These are phyloP conservation scores for Lithosia quadra DNA, from an alignment of 2,888 invertebrate species.

Conservation along the genomic window DNA sequence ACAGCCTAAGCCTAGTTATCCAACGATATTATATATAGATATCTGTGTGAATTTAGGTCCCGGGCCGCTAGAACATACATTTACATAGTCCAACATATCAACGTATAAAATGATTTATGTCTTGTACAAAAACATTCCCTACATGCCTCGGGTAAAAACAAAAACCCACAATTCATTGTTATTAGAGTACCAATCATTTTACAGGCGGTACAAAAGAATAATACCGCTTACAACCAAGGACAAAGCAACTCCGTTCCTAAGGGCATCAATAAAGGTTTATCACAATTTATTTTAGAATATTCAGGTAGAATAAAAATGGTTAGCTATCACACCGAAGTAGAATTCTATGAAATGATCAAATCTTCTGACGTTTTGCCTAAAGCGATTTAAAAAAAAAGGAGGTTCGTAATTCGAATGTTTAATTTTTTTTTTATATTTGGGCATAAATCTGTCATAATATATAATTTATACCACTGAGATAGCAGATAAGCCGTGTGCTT, in stretches of 20 bases:
- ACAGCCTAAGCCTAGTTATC: too few species aligned
- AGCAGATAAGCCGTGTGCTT: too few species aligned
- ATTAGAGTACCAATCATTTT: conserved; percentile 43
- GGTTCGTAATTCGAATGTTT: too few species aligned
- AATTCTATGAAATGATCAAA: conserved; percentile 5
- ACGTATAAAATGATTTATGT: conserved; percentile 5
- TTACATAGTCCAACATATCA: too few species aligned
- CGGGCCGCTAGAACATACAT: too few species aligned
- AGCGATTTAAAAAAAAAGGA: too few species aligned
- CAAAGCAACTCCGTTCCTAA: conserved; percentile 58
- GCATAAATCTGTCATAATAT: too few species aligned
- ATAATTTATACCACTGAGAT: too few species aligned
- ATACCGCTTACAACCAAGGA: conserved; percentile 57
- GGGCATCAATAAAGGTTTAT: conserved; percentile 75
- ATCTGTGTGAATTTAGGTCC: too few species aligned
- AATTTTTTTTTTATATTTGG: too few species aligned
- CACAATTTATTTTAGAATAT: conserved; percentile 73
- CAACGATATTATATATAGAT: too few species aligned
- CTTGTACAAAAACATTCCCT: conserved; percentile 14
- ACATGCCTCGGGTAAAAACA: conserved; percentile 12
- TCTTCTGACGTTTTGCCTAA: too few species aligned
- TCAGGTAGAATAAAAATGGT: conserved; percentile 62
- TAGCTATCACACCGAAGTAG: conserved; percentile 55
- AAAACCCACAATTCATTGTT: conserved; percentile 20
- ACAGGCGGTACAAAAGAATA: conserved; percentile 51